Percentiles rank a stretch among this genome's conserved stretches.
Conservation (phyloP, 1,140 invertebrate species). For the Eubasilissa regina region DNA sequence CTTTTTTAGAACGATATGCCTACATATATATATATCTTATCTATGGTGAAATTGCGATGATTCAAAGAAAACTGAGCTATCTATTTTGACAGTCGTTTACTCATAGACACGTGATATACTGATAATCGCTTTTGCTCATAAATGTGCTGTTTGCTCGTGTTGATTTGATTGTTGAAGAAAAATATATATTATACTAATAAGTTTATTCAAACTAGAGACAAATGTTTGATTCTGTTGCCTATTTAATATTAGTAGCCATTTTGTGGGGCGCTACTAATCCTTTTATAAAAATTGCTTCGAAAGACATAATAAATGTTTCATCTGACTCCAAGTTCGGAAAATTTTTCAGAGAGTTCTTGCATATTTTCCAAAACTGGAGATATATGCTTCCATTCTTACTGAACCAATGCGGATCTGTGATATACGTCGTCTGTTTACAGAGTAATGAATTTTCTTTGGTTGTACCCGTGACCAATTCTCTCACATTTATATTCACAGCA, state of each 20-base stretch:
- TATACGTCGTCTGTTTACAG: slow-evolving; percentile 75
- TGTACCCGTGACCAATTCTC: slow-evolving; percentile 77
- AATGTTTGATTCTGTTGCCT: slow-evolving; percentile 55
- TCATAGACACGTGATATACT: too few relatives aligned
- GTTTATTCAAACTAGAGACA: background rate
- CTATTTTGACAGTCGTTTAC: background rate
- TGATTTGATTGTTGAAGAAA: background rate
- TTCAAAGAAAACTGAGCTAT: background rate
- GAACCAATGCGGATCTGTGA: slow-evolving; percentile 77
- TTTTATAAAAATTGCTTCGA: slow-evolving; percentile 74
- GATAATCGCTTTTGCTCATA: too few relatives aligned
- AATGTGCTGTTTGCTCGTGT: too few relatives aligned
- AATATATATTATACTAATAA: background rate
- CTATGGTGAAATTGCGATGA: background rate
- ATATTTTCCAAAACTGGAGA: slow-evolving; percentile 53
- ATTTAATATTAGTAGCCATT: slow-evolving; percentile 70
- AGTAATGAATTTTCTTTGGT: slow-evolving; percentile 74
- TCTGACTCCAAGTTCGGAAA: background rate
- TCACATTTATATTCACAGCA: slow-evolving; percentile 78
- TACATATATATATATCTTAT: too few relatives aligned
- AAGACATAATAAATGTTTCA: slow-evolving; percentile 21
- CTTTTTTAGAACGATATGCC: too few relatives aligned
- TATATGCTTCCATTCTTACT: slow-evolving; percentile 77
- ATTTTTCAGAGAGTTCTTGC: slow-evolving; percentile 25
- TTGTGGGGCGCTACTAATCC: slow-evolving; percentile 82